Base-by-base conservation (phyloP, 1,140 invertebrate genomes). In the Amyelois transitella region DNA sequence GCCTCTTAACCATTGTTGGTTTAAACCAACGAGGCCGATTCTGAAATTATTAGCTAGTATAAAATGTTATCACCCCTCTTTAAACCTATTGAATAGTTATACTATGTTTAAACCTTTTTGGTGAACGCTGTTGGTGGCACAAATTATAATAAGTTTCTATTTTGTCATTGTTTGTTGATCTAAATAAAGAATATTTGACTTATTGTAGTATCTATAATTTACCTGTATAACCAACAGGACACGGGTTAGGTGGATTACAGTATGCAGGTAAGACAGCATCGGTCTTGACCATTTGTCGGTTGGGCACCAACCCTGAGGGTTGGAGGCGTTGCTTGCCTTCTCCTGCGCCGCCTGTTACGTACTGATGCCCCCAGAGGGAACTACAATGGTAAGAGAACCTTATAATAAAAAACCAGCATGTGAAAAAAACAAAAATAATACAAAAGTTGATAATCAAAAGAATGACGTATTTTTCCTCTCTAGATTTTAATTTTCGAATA, bases 231-330 rank as follows among this genome's bases (percentile, higher is more conserved):
- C 94, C 95, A 61, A 95, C 90, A 0, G 98, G 98, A 72, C 98
- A 99, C 0, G 98, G 98, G 89, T 99, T 99, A 5, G 98, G 98
- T 1, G 98, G 98, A 77, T 98, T 98, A 82, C 98, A 99, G 88
- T 99, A 99, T 20, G 98, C 97, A 0, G 98, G 98, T 7, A 99
- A 89, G 19, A 95, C 93, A 10, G 94, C 94, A 73, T 99, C 98
- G 1, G 94, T 93, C 88, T 99, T 99, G 2, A 97, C 92, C 71
- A 95, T 92, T 24, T 92, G 91, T 62, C 90, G 83, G 58, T 94
- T 94, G 28, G 92, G 91, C 12, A 92, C 77, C 0, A 89, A 71
- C 0, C 87, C 81, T 6, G 79, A 90, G 2, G 93, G 91, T 51
- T 89, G 91, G 1, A 95, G 81, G 18, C 91, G 89, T 73, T 95